Percentiles rank a stretch among this genome's conserved stretches.
These are phyloP conservation scores for Philonicus albiceps DNA, from an alignment of 2,888 invertebrate genomes.

Conservation along the genomic window DNA sequence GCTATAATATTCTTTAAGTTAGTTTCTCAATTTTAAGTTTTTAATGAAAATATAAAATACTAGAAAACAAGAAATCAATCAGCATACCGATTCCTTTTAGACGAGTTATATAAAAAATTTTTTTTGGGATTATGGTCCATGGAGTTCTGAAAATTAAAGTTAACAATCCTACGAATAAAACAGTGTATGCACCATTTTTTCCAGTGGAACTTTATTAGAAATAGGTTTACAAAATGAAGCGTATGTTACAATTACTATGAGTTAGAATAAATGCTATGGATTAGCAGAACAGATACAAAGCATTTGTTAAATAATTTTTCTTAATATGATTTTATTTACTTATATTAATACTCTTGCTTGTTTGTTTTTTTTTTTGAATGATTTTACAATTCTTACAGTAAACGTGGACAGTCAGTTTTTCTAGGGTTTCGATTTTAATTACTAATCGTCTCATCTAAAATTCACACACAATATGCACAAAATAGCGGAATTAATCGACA, in stretches of 20 bases:
- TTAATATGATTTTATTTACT: not conserved
- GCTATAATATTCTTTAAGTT: no score
- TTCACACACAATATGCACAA: not conserved
- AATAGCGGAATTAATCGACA: not conserved
- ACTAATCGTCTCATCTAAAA: slow-evolving; percentile 39
- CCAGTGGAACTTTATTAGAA: slow-evolving; percentile 27
- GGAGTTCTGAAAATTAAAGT: not conserved
- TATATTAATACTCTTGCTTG: not conserved
- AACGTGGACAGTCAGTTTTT: not conserved
- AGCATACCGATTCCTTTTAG: not conserved
- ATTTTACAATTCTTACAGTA: not conserved
- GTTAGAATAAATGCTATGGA: not conserved
- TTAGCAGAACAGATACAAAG: not conserved
- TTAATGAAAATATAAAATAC: no score
- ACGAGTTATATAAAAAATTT: no score
- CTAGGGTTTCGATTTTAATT: not conserved
- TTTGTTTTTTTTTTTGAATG: not conserved
- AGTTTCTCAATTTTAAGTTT: no score
- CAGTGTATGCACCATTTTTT: not conserved
- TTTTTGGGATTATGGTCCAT: not conserved
- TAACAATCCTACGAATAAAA: not conserved
- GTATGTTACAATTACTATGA: not conserved
- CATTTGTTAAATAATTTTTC: not conserved
- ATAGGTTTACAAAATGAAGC: slow-evolving; percentile 14
- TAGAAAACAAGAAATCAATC: not conserved